Evolutionary conservation across 2,888 invertebrate species (phyloP), one percentile per base, ranked within the genome.

Genomic region (Drosophila fulvimacula): DNA sequence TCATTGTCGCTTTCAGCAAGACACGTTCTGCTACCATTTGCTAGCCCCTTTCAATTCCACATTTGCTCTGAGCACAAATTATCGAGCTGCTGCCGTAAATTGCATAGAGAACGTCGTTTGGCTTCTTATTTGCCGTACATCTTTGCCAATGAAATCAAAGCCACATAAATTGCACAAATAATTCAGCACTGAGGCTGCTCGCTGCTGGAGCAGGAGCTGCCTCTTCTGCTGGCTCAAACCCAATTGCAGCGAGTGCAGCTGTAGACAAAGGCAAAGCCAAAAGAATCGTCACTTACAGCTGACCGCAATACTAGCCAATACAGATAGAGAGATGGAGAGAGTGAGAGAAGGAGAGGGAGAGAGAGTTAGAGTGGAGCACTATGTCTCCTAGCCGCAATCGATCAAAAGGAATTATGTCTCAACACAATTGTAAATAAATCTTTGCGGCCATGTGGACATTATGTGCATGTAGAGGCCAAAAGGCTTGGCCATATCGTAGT

Each of bases 351-450:
- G 24, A 11, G 15, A 11, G 36, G n/a, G n/a, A 1, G 11, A 6
- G 5, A 10, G 21, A 11, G 52, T 24, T n/a, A 27, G 38, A 38
- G 21, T 52, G 38, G 36, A 27, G 38, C 36, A 17, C 52, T 38
- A 6, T 38, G 58, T 67, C 48, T 58, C 55, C 46, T 49, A 71
- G 59, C 79, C 69, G 81, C 86, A 81, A 88, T 88, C 85, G 86
- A 85, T 85, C 85, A 85, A 81, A 74, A 72, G 85, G 85, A 85
- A 86, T 88, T 85, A 85, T 85, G 88, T 88, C 88, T 85, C 88
- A 88, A 88, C 88, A 85, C 85, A 85, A 88, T 85, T 85, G 85
- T 85, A 88, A 85, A 88, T 85, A 85, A 88, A 88, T 88, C 88
- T 88, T 88, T 85, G 88, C 75, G 88, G 88, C 83, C 73, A 77